Conservation (phyloP, 2,797 vertebrate genomes). For the Peromyscus eremicus region DNA sequence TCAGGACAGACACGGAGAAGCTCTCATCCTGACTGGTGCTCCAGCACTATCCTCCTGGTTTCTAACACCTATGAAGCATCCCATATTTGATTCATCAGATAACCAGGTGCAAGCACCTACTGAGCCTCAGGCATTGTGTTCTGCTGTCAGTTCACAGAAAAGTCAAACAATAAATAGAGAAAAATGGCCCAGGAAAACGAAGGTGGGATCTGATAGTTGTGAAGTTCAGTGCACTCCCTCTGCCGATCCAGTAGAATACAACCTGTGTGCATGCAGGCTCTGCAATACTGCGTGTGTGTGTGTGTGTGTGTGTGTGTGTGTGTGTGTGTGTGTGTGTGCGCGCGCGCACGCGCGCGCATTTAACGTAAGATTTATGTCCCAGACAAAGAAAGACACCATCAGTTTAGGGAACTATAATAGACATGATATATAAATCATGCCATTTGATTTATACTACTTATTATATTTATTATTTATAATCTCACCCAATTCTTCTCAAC, state of each 20-base stretch:
- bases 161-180: not conserved
- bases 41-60: not conserved
- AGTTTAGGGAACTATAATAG: not conserved
- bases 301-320: not conserved
- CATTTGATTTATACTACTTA: not conserved
- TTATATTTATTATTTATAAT: not conserved
- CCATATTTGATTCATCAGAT: not conserved
- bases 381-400: not conserved
- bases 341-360: too few relatives aligned
- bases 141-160: not conserved
- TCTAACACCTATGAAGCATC: not conserved
- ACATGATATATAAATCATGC: not conserved
- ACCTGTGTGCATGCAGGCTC: not conserved
- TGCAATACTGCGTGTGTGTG: not conserved
- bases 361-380: not conserved
- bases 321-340: not conserved
- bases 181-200: not conserved
- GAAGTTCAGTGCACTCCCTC: not conserved
- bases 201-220: not conserved
- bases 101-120: not conserved
- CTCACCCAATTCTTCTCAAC: not conserved
- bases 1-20: not conserved
- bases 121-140: not conserved
- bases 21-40: not conserved
- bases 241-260: not conserved